Evolutionary conservation across 1,140 invertebrate genomes (phyloP).

Genomic region (Platyscapa corneri): DNA sequence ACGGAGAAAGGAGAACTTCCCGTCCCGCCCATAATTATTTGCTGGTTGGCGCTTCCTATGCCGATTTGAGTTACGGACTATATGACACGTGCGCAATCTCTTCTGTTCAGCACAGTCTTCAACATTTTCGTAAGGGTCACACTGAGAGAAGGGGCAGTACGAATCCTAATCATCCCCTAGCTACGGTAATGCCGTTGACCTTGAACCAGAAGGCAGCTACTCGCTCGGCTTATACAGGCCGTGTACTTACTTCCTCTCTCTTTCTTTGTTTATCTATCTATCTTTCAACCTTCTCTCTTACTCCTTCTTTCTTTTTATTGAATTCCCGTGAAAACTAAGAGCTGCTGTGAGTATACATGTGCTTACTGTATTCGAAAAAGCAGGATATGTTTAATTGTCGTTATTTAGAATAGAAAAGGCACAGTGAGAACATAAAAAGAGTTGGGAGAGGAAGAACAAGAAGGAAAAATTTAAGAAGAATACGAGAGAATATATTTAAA

Average conservation of each 20-base stretch:
- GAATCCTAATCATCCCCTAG: constrained; percentile 18
- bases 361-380: not conserved
- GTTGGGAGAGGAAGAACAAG: too few relatives aligned
- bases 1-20: constrained; percentile 35
- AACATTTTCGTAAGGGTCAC: too few relatives aligned
- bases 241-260: not conserved
- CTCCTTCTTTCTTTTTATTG: not conserved
- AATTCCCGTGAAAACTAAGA: not conserved
- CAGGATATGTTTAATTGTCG: not conserved
- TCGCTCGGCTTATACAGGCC: not conserved
- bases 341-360: not conserved
- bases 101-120: not conserved
- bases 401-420: not conserved
- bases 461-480: too few relatives aligned
- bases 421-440: not conserved
- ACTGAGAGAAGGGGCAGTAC: not conserved
- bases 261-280: not conserved
- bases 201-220: constrained; percentile 37
- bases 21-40: constrained; percentile 48
- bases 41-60: not conserved
- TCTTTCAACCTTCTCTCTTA: not conserved
- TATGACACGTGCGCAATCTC: constrained; percentile 35
- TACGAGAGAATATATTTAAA: too few relatives aligned
- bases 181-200: constrained; percentile 30
- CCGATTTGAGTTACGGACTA: not conserved